Conservation (phyloP, 2,888 invertebrate genomes). For the Acheta domesticus region DNA sequence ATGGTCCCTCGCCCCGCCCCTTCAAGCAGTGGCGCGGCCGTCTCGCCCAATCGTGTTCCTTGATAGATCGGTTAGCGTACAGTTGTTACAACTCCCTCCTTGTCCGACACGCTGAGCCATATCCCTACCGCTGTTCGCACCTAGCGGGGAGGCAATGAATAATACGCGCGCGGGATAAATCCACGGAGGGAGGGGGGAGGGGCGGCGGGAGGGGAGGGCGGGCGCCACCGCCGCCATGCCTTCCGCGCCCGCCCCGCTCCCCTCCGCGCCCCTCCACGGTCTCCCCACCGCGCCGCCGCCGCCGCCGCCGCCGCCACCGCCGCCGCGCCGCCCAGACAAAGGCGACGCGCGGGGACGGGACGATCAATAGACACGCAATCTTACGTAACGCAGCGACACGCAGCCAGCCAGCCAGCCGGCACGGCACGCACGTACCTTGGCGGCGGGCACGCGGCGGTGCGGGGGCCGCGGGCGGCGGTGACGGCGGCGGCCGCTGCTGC, state of each 20-base stretch:
- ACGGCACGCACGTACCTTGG: background rate
- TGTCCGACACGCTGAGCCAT: constrained; percentile 33
- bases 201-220: background rate
- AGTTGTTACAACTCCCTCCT: constrained; percentile 38
- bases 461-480: constrained; percentile 41
- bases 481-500: background rate
- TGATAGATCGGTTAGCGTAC: constrained; percentile 40
- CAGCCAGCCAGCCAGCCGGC: background rate
- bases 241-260: constrained; percentile 38
- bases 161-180: background rate
- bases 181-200: background rate
- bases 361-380: constrained; percentile 42
- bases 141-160: constrained; percentile 25
- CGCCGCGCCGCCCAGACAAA: constrained; percentile 41
- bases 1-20: constrained; percentile 39
- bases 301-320: constrained; percentile 50
- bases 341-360: constrained; percentile 37
- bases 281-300: constrained; percentile 48
- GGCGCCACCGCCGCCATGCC: background rate
- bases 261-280: constrained; percentile 42
- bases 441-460: background rate
- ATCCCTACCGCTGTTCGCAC: constrained; percentile 30
- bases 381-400: constrained; percentile 7
- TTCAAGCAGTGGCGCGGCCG: constrained; percentile 34
- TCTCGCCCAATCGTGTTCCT: constrained; percentile 39